Evolutionary conservation across 2,113 vertebrate species (phyloP).

Genomic region (Megaleporinus macrocephalus): DNA sequence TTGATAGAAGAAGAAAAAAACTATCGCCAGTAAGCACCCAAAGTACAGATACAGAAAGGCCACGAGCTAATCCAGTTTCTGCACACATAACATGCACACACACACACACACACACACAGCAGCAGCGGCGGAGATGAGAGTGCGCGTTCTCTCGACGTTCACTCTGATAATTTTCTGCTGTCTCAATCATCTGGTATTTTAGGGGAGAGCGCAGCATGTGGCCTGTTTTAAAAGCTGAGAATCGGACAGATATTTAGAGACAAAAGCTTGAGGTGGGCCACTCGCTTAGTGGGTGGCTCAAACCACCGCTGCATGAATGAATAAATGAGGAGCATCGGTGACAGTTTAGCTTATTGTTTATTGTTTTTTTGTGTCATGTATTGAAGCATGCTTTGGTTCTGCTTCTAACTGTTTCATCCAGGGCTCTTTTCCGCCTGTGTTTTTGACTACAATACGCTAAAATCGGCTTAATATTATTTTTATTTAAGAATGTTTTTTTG

Average conservation of each 20-base stretch:
- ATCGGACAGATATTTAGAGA: neutral
- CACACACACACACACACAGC: slow-evolving; percentile 5
- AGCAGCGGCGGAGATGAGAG: neutral
- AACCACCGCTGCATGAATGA: neutral
- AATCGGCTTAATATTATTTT: no score
- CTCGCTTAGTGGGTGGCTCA: neutral
- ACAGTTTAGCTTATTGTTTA: neutral
- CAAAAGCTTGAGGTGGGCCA: neutral
- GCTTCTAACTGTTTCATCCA: no score
- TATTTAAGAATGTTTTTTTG: no score
- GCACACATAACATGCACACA: slow-evolving; percentile 21
- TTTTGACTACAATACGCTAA: no score
- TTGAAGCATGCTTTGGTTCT: no score
- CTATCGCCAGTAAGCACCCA: neutral
- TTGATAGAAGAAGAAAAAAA: neutral
- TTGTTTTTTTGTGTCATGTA: neutral
- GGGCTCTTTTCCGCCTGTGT: no score
- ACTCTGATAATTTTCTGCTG: slow-evolving; percentile 23
- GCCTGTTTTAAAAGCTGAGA: neutral
- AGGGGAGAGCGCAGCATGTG: neutral
- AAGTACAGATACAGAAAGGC: slow-evolving; percentile 38
- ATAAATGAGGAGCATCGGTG: neutral
- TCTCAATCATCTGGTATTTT: slow-evolving; percentile 25
- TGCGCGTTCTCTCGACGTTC: neutral
- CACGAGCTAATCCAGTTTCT: slow-evolving; percentile 45